Base-by-base conservation (phyloP, 2,888 invertebrate species). In the Isotomurus palustris region DNA sequence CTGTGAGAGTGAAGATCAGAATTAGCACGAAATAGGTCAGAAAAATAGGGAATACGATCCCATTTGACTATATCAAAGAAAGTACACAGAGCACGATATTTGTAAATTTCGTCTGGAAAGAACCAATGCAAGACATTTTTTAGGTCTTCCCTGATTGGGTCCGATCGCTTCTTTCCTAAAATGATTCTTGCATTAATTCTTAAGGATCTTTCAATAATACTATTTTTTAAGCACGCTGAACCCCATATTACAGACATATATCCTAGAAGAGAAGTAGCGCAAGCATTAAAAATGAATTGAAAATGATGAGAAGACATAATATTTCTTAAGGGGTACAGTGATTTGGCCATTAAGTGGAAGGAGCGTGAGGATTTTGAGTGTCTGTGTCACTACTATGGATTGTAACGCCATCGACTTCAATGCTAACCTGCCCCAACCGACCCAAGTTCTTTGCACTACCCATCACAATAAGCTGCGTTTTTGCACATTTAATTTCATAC, bases 401-500 rank as follows among this genome's bases (percentile, higher is more conserved):
- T n/a, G 19, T 38, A 17, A 19, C 5, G 19, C n/a, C 38, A 8
- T 38, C n/a, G 5, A 38, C n/a, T 14, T 38, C 6, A 4, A 38
- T 14, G 4, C 17, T 17, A 38, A 38, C 19, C 19, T 38, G 38
- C 5, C 38, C 38, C 19, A 38, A 4, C 19, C 19, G 14, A 17
- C 17, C 14, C 6, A 38, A 4, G 14, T 43, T 24, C 5, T 4
- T 5, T 4, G 44, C 44, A 24, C 14, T 43, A 12, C 44, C 44
- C 14, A 43, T 14, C 21, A 43, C 10, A 12, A 43, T 24, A 21
- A 21, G 25, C 21, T 43, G 44, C 22, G 44, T 43, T 24, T 43
- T 43, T 6, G 17, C 44, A 43, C 44, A 43, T 43, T 43, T 14
- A 43, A 19, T 22, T 6, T 43, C 44, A 43, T 43, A 8, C 44